Percentiles rank a stretch among this genome's conserved stretches.
Conservation (phyloP, 2,797 vertebrate genomes). For the Leptoclinus maculatus region DNA sequence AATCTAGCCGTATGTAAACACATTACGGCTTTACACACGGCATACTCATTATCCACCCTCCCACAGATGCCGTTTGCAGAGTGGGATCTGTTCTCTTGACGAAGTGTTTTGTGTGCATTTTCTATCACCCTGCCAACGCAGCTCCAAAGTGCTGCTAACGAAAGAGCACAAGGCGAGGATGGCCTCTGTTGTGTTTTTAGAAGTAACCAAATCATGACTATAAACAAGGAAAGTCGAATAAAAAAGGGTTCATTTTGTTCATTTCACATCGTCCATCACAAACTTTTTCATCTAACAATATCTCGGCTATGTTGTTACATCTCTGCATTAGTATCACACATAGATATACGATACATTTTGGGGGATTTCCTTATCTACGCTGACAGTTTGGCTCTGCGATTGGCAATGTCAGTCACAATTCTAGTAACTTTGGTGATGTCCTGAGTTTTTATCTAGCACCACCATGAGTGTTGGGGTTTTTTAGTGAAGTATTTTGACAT, state of each 20-base stretch:
- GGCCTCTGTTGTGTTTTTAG: slow-evolving; percentile 11
- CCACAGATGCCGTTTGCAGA: slow-evolving; percentile 59
- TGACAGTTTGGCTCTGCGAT: neutral
- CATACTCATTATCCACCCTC: slow-evolving; percentile 68
- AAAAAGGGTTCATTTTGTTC: neutral
- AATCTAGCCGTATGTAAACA: slow-evolving; percentile 81
- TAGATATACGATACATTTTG: neutral
- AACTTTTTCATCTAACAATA: neutral
- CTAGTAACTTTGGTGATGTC: neutral
- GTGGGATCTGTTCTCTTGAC: slow-evolving; percentile 60
- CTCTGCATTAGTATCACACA: neutral
- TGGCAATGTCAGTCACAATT: neutral
- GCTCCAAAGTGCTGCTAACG: slow-evolving; percentile 32
- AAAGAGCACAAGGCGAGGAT: slow-evolving; percentile 34
- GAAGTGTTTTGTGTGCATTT: slow-evolving; percentile 48
- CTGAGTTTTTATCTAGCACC: neutral
- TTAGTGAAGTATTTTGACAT: neutral
- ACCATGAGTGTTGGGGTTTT: neutral
- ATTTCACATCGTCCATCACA: slow-evolving; percentile 4
- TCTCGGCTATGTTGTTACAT: neutral
- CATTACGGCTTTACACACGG: slow-evolving; percentile 73
- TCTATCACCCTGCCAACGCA: slow-evolving; percentile 57
- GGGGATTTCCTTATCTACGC: neutral
- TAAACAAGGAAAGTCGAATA: slow-evolving; percentile 15
- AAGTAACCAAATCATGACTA: slow-evolving; percentile 24